phyloP scores from a whole-genome alignment of 2,113 vertebrate genomes.

The Chauna torquata region DNA sequence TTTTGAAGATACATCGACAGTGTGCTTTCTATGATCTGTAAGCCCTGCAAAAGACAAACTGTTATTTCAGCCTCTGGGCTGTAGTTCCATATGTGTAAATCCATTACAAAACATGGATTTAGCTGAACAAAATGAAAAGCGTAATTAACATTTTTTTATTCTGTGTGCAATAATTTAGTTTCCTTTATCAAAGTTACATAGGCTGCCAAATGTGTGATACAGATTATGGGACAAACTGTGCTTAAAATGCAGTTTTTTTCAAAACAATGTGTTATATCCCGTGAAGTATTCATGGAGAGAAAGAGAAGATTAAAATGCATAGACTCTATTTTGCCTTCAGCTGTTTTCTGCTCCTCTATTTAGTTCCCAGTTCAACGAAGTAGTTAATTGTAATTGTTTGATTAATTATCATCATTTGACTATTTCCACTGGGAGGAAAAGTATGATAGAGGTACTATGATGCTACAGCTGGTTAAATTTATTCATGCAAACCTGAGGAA shows the following conservation, averaged over 20 bases:
- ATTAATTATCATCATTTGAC: slow-evolving; percentile 19
- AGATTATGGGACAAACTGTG: not conserved
- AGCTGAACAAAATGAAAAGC: slow-evolving; percentile 1
- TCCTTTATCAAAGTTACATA: slow-evolving; percentile 1
- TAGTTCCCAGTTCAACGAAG: not conserved
- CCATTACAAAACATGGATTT: slow-evolving; percentile 40
- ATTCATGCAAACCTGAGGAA: not conserved
- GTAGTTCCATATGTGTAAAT: not conserved
- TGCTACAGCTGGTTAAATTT: not conserved
- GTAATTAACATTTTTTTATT: slow-evolving; percentile 41
- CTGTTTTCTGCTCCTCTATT: not conserved
- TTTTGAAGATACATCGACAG: slow-evolving; percentile 29
- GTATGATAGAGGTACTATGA: not conserved
- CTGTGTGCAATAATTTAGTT: not conserved
- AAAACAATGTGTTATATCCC: not conserved
- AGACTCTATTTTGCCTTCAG: not conserved
- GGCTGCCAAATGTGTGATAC: not conserved
- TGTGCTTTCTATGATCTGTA: not conserved
- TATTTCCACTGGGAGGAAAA: not conserved
- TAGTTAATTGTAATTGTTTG: slow-evolving; percentile 22
- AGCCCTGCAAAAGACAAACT: not conserved
- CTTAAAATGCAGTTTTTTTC: not conserved
- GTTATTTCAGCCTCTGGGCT: slow-evolving; percentile 28
- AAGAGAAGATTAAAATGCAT: not conserved
- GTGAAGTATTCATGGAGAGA: not conserved